Evolutionary conservation across 2,888 invertebrate genomes (phyloP).

Genomic region (Troides oblongomaculatus): DNA sequence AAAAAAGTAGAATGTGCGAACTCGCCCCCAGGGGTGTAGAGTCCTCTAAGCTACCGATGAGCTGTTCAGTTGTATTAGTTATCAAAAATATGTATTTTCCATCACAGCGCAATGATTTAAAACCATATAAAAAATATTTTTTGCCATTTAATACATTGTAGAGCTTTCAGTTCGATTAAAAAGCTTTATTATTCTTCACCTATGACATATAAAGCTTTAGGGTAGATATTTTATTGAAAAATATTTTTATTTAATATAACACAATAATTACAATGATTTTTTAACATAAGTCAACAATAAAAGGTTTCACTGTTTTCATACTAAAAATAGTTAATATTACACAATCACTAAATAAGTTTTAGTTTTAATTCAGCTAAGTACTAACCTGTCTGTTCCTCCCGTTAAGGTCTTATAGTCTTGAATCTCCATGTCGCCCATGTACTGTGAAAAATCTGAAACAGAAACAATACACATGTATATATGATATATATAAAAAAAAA

Average conservation of each 20-base stretch:
- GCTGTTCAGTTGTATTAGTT: constrained; percentile 23
- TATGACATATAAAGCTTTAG: no score
- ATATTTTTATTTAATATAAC: no score
- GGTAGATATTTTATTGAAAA: no score
- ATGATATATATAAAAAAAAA: not conserved
- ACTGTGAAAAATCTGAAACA: constrained; percentile 68
- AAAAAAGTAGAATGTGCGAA: constrained; percentile 64
- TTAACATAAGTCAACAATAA: no score
- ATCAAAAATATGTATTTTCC: no score
- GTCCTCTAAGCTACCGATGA: constrained; percentile 21
- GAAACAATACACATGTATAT: not conserved
- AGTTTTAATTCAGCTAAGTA: constrained; percentile 3
- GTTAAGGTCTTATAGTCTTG: constrained; percentile 65
- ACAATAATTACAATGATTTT: no score
- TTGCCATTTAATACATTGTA: constrained; percentile 26
- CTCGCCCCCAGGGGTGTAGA: constrained; percentile 39
- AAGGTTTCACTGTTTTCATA: no score
- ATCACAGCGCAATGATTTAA: no score
- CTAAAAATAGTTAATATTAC: no score
- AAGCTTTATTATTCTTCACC: constrained; percentile 11
- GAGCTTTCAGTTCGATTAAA: constrained; percentile 57
- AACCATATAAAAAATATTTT: no score
- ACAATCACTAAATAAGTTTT: no score
- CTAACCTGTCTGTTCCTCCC: constrained; percentile 68
- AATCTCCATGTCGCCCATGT: constrained; percentile 73